Evolutionary conservation across 2,113 vertebrate species (phyloP), one percentile per base, ranked within the genome.

Genomic region (Aegithalos caudatus): DNA sequence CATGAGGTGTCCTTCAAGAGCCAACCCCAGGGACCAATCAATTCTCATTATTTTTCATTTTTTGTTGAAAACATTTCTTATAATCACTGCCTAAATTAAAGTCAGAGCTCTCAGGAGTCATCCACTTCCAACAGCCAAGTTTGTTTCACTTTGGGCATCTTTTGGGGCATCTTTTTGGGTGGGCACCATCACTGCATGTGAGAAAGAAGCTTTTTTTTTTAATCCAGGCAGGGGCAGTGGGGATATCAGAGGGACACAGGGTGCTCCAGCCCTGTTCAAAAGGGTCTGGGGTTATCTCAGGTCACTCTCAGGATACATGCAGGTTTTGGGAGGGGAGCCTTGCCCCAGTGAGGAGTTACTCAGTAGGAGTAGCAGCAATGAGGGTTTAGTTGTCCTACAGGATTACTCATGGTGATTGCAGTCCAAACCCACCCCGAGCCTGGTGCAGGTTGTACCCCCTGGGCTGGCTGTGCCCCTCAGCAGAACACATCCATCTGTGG

Each of bases 261-360:
- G 60, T 10, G 87, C 64, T 25, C 50, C 66, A 40, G 58, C 20
- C 53, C 42, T 5, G 2, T 3, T 20, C 51, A 3, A 2, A 29
- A 20, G 27, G 42, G 19, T 69, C 69, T 3, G 58, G 77, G 16
- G 21, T 72, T 10, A 15, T 14, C 50, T 13, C 16, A 12, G 48
- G 45, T 37, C 77, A 47, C 29, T 8, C 10, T 4, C 10, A 16
- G 81, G 69, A 23, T 1, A 11, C 73, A 62, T 60, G 88, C 42
- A 58, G 86, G 86, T 38, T 67, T 78, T 65, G 96, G 27, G 93
- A 96, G 95, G 95, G 27, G 88, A 97, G 97, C 92, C 73, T 90
- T 82, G 88, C 93, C 96, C 95, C 88, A 16, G 88, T 17, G 37
- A 95, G 88, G 96, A 96, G 93, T 95, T 79, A 96, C 56, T 93